These are phyloP conservation scores for Schizothorax lantsangensis DNA, from an alignment of 2,797 vertebrate species.

Conservation along the genomic window DNA sequence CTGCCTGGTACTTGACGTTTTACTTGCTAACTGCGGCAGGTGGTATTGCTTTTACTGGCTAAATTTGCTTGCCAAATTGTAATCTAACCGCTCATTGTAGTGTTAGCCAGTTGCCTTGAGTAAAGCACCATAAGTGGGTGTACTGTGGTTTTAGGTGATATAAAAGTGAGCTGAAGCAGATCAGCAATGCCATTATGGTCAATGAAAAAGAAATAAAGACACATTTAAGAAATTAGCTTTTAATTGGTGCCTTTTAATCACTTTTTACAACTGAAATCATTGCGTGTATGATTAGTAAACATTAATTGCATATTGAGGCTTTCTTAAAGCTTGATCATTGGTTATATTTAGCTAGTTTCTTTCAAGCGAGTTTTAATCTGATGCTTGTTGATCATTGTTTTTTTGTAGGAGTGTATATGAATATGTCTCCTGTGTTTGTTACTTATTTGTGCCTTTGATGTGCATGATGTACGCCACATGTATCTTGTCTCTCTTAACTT, in stretches of 20 bases:
- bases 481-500: constrained; percentile 40
- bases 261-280: not conserved
- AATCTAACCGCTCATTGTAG: constrained; percentile 35
- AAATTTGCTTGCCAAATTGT: constrained; percentile 32
- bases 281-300: not conserved
- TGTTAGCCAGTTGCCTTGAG: constrained; percentile 7
- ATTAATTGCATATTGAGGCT: not conserved
- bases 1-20: not conserved
- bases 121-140: constrained; percentile 1
- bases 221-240: not conserved
- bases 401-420: constrained; percentile 16
- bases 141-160: constrained; percentile 30
- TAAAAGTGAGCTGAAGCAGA: constrained; percentile 29
- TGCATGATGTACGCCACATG: constrained; percentile 33
- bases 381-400: constrained; percentile 21
- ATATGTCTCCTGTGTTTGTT: constrained; percentile 39
- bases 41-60: constrained; percentile 20
- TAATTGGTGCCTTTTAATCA: not conserved
- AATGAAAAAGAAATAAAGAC: not conserved
- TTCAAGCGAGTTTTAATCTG: not conserved
- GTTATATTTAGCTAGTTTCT: not conserved
- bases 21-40: constrained; percentile 10
- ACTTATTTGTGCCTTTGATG: constrained; percentile 9
- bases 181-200: constrained; percentile 1
- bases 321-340: not conserved